A percentile compares a stretch with the other conserved stretches of the same genome.
Conservation (phyloP, 92 coral and sea anemone genomes). For the Siderastrea siderea region DNA sequence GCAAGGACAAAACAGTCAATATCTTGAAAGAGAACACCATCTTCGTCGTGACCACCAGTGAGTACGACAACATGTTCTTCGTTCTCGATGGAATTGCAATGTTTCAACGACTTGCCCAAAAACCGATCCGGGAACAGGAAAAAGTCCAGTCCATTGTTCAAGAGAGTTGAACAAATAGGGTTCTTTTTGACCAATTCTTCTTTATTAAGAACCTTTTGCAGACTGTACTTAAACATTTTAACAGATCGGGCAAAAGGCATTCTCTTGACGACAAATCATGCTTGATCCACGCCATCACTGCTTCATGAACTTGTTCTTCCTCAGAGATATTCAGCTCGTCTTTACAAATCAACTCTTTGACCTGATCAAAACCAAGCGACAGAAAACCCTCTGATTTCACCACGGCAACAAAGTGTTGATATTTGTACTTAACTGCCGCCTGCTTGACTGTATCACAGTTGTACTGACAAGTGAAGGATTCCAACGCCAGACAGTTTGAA, state of each 20-base stretch:
- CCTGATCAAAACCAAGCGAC: neutral
- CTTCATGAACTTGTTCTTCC: neutral
- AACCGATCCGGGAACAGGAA: neutral
- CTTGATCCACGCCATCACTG: slow-evolving; percentile 1
- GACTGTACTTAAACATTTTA: neutral
- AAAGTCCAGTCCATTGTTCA: neutral
- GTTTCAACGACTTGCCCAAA: neutral
- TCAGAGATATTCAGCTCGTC: neutral
- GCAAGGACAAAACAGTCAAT: neutral
- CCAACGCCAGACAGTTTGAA: neutral
- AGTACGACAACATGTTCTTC: neutral
- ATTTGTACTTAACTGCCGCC: neutral
- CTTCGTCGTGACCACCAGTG: neutral
- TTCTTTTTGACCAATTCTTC: neutral
- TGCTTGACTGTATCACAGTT: neutral
- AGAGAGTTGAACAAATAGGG: neutral
- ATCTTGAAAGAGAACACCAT: neutral
- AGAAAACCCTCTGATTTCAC: slow-evolving; percentile 10
- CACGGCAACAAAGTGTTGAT: neutral
- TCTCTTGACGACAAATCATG: slow-evolving; percentile 1
- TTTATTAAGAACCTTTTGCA: neutral
- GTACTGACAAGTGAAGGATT: neutral
- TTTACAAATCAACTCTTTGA: neutral
- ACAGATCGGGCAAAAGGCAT: neutral
- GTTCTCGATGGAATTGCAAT: neutral